Evolutionary conservation across 2,113 vertebrate genomes (phyloP).

Genomic region (Corydoras maculifer): DNA sequence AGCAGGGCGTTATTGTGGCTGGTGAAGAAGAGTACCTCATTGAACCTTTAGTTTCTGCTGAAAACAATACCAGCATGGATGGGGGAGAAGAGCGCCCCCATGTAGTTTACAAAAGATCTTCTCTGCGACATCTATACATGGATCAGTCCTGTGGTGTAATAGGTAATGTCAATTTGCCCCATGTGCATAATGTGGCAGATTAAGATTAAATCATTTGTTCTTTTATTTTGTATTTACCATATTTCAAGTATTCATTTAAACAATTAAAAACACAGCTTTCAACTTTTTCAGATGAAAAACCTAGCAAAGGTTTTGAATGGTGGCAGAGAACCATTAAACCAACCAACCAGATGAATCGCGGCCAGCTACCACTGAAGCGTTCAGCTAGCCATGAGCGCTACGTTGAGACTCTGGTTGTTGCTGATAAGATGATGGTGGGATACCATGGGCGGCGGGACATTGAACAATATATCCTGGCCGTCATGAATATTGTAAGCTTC

Average conservation of each 20-base stretch:
- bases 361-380: conserved; percentile 87
- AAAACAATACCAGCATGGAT: conserved; percentile 63
- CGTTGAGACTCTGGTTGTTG: conserved; percentile 95
- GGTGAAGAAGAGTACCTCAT: conserved; percentile 95
- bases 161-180: conserved; percentile 61
- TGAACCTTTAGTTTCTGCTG: conserved; percentile 77
- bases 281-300: conserved; percentile 78
- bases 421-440: conserved; percentile 98
- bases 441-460: conserved; percentile 95
- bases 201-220: too few relatives aligned
- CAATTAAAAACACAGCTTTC: too few relatives aligned
- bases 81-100: conserved; percentile 83
- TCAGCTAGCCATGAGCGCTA: conserved; percentile 91
- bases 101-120: conserved; percentile 94
- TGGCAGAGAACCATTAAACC: conserved; percentile 86
- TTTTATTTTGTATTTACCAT: too few relatives aligned
- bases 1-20: conserved; percentile 94
- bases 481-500: conserved; percentile 99
- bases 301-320: conserved; percentile 82
- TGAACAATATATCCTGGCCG: conserved; percentile 95
- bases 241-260: too few relatives aligned
- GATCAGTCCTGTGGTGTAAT: conserved; percentile 92
- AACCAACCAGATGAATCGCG: conserved; percentile 78
- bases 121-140: conserved; percentile 88
- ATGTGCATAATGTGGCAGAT: too few relatives aligned